Base-by-base conservation (phyloP, 1,140 invertebrate genomes). In the Riptortus pedestris region DNA sequence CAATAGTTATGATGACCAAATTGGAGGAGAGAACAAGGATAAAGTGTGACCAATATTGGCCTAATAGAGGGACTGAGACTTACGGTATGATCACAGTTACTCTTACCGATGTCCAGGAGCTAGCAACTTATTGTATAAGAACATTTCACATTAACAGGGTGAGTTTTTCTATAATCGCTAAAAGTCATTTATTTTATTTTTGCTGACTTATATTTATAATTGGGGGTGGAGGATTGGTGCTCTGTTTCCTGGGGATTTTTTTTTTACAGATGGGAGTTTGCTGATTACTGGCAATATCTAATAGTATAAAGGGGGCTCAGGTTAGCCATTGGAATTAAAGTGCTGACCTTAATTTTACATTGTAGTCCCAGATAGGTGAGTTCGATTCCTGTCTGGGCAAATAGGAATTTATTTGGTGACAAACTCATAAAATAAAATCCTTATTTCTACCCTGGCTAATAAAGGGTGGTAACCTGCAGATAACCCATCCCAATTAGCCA, bases 21-120 rank as follows among this genome's bases (percentile, higher is more conserved):
- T 75, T 99, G 38, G 94, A 98, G 75, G 96, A 99, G 74, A 79
- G 94, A 48, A 91, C 92, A 0, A 78, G 94, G 67, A 93, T 96
- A 51, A 97, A 97, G 72, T 98, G 95, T 77, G 95, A 98, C 73
- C 94, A 98, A 73, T 98, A 98, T 72, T 98, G 95, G 95, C 95
- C 95, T 0, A 82, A 83, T 1, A 80, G 94, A 43, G 94, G 93
- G 0, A 86, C 90, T 0, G 94, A 98, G 71, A 90, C 86, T 0
- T 99, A 99, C 71, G 96, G 95, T 14, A 82, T 88, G 70, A 96
- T 99, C 81, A 90, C 90, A 26, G 86, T 96, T 1, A 88, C 88
- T 0, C 86, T 98, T 16, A 85, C 87, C 2, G 95, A 98, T 73
- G 86, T 95, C 5, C 92, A 96, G 72, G 95, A 99, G 75, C 75